Evolutionary conservation across 2,797 vertebrate species (phyloP), one percentile per base, ranked within the genome.

Genomic region (Sebastes diaconus): DNA sequence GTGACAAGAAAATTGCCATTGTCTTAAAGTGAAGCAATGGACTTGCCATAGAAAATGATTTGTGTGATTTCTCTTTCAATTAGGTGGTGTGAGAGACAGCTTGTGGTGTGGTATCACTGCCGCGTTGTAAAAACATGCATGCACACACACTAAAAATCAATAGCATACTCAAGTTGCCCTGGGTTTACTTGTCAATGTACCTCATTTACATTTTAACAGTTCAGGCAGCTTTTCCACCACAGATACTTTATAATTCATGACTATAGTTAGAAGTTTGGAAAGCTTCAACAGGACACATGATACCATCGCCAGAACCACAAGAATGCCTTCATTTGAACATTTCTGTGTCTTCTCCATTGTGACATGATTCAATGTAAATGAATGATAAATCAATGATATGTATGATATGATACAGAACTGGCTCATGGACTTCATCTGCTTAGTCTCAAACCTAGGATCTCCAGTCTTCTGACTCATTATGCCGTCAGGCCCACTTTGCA

Each of bases 181-280:
- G 22, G 27, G 60, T 81, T 75, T 20, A 74, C 25, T 65, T 74
- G 61, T 57, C 55, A 18, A 25, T 78, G 59, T 55, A 55, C 64
- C 42, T 66, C 9, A 39, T 86, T 87, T 74, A 24, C 80, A 81
- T 80, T 84, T 75, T 61, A 52, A 76, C n/a, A 84, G 74, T 76
- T 69, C 7, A 61, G 32, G 57, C 46, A 66, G 59, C 18, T 71
- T 79, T 68, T 30, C 32, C 58, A 68, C 58, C 65, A 42, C 55
- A 67, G 5, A 46, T 18, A 4, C 16, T 86, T 54, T 71, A 86
- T 80, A 70, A 82, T 79, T 84, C 50, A 86, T 76, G 42, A 75
- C n/a, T 10, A 16, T 8, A 25, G 69, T 72, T 18, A 55, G 68
- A 80, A 14, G 2, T 76, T 76, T 61, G 50, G 10, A 67, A 24